phyloP scores from a whole-genome alignment of 2,888 invertebrate species.

The Eledona agricola region DNA sequence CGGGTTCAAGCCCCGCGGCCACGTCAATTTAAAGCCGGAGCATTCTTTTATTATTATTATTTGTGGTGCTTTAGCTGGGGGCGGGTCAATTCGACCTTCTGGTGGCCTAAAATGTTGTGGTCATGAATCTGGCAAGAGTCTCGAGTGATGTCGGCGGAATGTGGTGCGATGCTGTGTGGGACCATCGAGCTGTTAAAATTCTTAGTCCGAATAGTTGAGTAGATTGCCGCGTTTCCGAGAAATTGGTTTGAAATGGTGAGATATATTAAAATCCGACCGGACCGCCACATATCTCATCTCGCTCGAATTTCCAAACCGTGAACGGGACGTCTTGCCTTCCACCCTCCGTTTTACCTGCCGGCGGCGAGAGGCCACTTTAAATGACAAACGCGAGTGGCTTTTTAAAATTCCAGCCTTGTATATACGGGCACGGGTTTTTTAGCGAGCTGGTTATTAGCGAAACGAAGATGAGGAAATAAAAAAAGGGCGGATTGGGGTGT shows the following conservation, averaged over 20 bases:
- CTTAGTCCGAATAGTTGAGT: conserved; percentile 55
- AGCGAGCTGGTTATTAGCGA: conserved; percentile 56
- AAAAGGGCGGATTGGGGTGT: conserved; percentile 54
- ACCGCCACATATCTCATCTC: background rate
- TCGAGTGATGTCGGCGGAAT: conserved; percentile 54
- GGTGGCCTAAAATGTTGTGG: conserved; percentile 41
- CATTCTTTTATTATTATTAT: too few species aligned
- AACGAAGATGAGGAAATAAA: conserved; percentile 56
- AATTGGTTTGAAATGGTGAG: conserved; percentile 33
- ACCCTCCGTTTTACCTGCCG: conserved; percentile 39
- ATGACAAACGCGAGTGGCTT: conserved; percentile 59
- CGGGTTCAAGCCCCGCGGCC: too few species aligned
- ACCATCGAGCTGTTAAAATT: conserved; percentile 58
- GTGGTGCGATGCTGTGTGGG: conserved; percentile 54
- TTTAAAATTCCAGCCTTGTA: conserved; percentile 57
- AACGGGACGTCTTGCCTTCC: conserved; percentile 36
- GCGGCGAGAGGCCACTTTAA: conserved; percentile 51
- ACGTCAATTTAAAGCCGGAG: too few species aligned
- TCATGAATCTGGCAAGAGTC: conserved; percentile 50
- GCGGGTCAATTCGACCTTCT: too few species aligned
- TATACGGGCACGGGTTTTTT: conserved; percentile 53
- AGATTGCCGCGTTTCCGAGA: conserved; percentile 34
- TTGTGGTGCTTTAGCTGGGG: too few species aligned
- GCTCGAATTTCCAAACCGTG: too few species aligned
- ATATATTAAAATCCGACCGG: conserved; percentile 15